Conservation (phyloP, 2,888 invertebrate species). For the Aphrophora alni region DNA sequence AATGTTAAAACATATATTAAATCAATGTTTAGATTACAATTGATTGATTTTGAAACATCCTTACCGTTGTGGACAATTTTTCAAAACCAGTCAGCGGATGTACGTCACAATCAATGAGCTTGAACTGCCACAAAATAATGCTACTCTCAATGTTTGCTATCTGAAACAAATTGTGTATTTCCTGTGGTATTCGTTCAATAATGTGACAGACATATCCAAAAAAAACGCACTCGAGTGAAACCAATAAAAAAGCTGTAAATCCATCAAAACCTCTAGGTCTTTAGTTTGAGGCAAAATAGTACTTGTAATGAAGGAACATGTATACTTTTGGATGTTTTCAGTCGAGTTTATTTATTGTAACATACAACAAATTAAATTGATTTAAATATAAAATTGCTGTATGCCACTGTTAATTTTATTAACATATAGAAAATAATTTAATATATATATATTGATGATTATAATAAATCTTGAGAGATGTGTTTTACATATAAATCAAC, state of each 20-base stretch:
- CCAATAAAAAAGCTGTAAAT: not conserved
- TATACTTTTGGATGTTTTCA: too few relatives aligned
- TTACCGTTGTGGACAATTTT: not conserved
- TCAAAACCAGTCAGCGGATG: not conserved
- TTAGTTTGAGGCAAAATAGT: not conserved
- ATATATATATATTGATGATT: too few relatives aligned
- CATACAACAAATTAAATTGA: too few relatives aligned
- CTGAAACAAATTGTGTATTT: constrained; percentile 49
- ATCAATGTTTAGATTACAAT: not conserved
- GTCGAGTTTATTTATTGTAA: too few relatives aligned
- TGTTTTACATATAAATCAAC: too few relatives aligned
- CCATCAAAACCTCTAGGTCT: not conserved
- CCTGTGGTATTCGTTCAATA: constrained; percentile 22
- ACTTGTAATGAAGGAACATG: too few relatives aligned
- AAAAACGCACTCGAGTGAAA: not conserved
- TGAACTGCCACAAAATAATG: not conserved
- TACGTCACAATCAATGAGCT: not conserved
- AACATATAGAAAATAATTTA: too few relatives aligned
- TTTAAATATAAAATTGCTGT: too few relatives aligned
- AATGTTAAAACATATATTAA: not conserved
- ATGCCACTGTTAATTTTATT: too few relatives aligned
- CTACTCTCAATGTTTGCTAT: constrained; percentile 23
- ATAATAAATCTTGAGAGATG: too few relatives aligned
- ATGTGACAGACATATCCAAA: not conserved
- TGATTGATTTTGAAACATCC: not conserved